Conservation (phyloP, 2,888 invertebrate species). For the Drosophila glabriapex region DNA sequence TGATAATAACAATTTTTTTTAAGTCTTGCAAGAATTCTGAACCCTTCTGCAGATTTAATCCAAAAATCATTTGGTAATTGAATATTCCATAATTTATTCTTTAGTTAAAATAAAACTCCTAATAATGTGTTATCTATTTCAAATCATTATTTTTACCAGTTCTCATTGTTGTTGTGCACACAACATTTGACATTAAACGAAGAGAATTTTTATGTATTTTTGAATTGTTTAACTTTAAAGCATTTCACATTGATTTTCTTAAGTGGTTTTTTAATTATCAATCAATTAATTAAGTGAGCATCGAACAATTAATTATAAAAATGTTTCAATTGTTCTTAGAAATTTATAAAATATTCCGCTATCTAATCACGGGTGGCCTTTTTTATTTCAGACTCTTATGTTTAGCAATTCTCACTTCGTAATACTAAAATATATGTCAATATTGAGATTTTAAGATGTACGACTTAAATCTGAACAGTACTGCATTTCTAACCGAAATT, state of each 20-base stretch:
- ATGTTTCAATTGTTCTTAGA: background rate
- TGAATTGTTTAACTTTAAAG: background rate
- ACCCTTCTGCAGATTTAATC: background rate
- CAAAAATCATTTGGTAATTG: background rate
- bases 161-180: background rate
- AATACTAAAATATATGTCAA: background rate
- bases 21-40: background rate
- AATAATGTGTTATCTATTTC: background rate
- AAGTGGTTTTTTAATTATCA: background rate
- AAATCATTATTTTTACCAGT: background rate
- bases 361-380: background rate
- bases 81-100: background rate
- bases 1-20: background rate
- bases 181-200: background rate
- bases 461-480: background rate
- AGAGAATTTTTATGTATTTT: background rate
- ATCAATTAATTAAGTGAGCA: background rate
- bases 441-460: background rate
- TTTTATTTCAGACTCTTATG: background rate
- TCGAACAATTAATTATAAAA: background rate
- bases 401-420: background rate
- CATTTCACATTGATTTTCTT: background rate
- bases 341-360: background rate
- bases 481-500: background rate
- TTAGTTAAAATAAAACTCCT: background rate